These are phyloP conservation scores for Sclerodermus sp. DNA, from an alignment of 2,888 invertebrate species.

Conservation along the genomic window DNA sequence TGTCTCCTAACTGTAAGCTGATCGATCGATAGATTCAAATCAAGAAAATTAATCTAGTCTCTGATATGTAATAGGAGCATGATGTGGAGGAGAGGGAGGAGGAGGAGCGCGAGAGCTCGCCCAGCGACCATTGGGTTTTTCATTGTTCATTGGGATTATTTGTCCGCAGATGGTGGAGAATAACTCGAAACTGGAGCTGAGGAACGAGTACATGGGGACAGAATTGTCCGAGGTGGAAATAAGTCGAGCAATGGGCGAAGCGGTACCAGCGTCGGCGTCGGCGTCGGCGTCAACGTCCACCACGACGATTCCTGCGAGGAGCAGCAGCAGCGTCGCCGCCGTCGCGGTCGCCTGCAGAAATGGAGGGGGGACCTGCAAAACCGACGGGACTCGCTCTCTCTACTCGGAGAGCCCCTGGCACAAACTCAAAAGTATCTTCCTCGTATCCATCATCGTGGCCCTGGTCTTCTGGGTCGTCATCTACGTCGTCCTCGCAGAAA, in stretches of 20 bases:
- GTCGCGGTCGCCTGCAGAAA: constrained; percentile 34
- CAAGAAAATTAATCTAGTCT: no score
- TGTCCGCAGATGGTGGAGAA: constrained; percentile 56
- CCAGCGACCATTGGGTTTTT: no score
- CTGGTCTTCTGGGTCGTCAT: constrained; percentile 60
- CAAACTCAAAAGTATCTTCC: constrained; percentile 59
- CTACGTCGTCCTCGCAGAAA: constrained; percentile 50
- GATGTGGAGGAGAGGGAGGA: no score
- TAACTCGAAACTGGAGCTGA: no score
- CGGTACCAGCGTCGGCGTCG: constrained; percentile 7
- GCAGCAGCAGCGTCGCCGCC: constrained; percentile 4
- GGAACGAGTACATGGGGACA: constrained; percentile 41
- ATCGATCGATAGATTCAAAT: no score
- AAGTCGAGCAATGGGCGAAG: constrained; percentile 17
- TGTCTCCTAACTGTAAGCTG: no score
- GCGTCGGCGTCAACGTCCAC: constrained; percentile 22
- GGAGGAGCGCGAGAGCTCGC: no score
- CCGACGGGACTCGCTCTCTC: constrained; percentile 22
- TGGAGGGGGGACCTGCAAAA: constrained; percentile 44
- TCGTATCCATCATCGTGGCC: constrained; percentile 56
- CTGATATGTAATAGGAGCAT: no score
- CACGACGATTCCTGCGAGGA: background rate
- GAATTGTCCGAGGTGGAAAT: constrained; percentile 47
- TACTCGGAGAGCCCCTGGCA: constrained; percentile 61
- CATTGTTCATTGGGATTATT: background rate